Percentiles rank a stretch among this genome's conserved stretches.
Conservation (phyloP, 1,140 invertebrate genomes). For the Solen grandis region DNA sequence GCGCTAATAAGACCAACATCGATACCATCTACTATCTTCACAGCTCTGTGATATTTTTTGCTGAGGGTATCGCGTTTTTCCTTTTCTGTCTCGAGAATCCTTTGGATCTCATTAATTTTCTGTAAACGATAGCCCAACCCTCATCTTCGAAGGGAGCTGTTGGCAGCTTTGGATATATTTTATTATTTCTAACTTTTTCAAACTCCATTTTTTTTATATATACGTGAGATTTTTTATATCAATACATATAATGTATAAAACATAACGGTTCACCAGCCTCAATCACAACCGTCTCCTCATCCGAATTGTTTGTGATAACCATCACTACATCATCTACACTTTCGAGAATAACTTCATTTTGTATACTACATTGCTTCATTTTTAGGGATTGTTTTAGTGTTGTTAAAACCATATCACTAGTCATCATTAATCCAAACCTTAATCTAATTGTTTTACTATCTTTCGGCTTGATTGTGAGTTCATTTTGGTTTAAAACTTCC, state of each 20-base stretch:
- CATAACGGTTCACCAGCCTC: neutral
- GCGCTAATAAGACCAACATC: neutral
- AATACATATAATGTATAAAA: no score
- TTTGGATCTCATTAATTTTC: neutral
- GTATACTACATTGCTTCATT: slow-evolving; percentile 1
- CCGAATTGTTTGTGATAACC: neutral
- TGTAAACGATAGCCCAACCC: neutral
- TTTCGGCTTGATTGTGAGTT: neutral
- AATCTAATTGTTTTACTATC: neutral
- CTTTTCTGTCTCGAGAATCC: neutral
- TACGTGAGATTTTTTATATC: no score
- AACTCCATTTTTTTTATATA: no score
- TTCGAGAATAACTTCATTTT: slow-evolving; percentile 7
- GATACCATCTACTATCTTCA: neutral
- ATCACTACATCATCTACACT: neutral
- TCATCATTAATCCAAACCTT: neutral
- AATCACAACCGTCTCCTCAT: neutral
- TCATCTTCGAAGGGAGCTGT: no score
- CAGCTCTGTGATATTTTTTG: slow-evolving; percentile 6
- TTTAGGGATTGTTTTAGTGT: neutral
- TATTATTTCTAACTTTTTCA: no score
- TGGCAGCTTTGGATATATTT: no score
- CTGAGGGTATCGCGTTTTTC: neutral
- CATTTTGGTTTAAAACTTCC: neutral
- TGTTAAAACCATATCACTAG: neutral